Base-by-base conservation (phyloP, 2,797 vertebrate genomes). In the Otolemur crassicaudatus region DNA sequence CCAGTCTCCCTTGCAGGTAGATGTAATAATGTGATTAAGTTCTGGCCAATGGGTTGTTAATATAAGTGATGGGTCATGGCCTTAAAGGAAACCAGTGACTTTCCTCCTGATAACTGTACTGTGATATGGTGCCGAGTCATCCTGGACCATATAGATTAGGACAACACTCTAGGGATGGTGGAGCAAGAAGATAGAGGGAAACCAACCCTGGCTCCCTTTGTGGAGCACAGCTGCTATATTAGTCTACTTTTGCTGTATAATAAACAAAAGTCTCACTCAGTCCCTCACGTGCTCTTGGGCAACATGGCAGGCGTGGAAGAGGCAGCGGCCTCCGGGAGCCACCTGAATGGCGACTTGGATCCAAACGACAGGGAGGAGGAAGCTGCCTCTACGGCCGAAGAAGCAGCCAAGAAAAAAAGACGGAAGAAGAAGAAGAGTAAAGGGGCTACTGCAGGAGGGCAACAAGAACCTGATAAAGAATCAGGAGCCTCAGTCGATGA, bases 361-460 rank as follows among this genome's bases (percentile, higher is more conserved):
- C 98, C 98, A 2, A 98, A 98, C 56, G 99, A 99, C 63, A 98
- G 97, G 77, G 99, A 99, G 1, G 99, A 99, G 16, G 98, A 98
- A 34, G 98, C 99, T 17, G 98, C 98, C 7, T 87, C 95, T 83
- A 95, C 43, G 96, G 97, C 98, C 1, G 99, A 99, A 67, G 99
- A 99, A 94, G 98, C 98, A 0, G 98, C 98, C 25, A 99, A 99
- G 96, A 99, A 99, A 97, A 99, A 99, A 98, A 99, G 98, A 97
- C 99, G 99, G 96, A 99, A 99, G 98, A 99, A 99, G 98, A 99
- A 99, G 99, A 99, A 99, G 99, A 99, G 98, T 98, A 99, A 99
- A 98, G 96, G 98, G 5, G 97, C 98, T 22, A 95, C 97, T 75
- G 93, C 98, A 97, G 99, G 99, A 99, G 99, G 98, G 85, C 99